A percentile compares a stretch with the other conserved stretches of the same genome.
Conservation (phyloP, 2,888 invertebrate genomes). For the Rhorus exstirpatorius region DNA sequence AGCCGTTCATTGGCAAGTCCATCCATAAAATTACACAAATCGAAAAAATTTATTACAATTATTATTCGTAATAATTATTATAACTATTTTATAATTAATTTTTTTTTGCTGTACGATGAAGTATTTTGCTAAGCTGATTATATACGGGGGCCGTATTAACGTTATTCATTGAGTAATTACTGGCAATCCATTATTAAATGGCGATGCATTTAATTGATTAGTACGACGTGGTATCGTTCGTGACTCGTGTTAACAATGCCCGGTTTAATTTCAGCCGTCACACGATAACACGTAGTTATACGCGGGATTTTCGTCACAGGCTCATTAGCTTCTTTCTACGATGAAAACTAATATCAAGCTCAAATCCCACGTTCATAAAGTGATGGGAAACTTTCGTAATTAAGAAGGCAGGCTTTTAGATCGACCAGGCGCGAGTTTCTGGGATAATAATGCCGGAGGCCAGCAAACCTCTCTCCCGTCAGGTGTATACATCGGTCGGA, state of each 20-base stretch:
- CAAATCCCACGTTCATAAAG: slow-evolving; percentile 67
- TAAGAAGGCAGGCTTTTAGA: slow-evolving; percentile 68
- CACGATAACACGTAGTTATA: neutral
- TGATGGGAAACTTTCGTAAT: slow-evolving; percentile 69
- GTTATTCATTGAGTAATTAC: slow-evolving; percentile 20
- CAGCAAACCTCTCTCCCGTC: slow-evolving; percentile 36
- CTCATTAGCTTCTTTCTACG: slow-evolving; percentile 53
- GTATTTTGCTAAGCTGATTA: neutral
- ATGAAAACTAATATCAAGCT: slow-evolving; percentile 64
- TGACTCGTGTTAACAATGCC: slow-evolving; percentile 1
- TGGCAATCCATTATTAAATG: neutral
- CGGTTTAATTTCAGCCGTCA: neutral
- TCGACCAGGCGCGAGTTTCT: slow-evolving; percentile 58
- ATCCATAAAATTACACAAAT: too few relatives aligned
- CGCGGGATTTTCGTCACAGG: slow-evolving; percentile 37
- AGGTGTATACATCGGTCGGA: slow-evolving; percentile 31
- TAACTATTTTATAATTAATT: too few relatives aligned
- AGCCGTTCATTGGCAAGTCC: too few relatives aligned
- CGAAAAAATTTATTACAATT: too few relatives aligned
- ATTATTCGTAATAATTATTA: too few relatives aligned
- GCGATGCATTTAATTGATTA: slow-evolving; percentile 29
- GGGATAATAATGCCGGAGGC: slow-evolving; percentile 65
- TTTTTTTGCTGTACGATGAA: neutral
- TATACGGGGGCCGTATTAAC: neutral
- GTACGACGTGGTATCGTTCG: neutral